Conservation (phyloP, 1,140 invertebrate genomes). For the Drosophila jambulina region DNA sequence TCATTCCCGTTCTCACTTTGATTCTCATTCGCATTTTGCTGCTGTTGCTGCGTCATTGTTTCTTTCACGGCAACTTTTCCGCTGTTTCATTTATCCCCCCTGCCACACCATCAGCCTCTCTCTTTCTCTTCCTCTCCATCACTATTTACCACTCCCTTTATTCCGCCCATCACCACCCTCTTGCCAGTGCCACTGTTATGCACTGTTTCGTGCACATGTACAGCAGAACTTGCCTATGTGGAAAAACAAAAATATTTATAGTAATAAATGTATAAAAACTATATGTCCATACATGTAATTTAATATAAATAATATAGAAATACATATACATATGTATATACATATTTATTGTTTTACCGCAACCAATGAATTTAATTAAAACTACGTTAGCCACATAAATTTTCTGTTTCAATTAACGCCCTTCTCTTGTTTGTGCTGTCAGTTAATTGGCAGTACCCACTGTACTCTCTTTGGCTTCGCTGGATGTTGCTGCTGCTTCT, state of each 20-base stretch:
- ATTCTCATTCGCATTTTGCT: constrained; percentile 34
- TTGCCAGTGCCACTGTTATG: constrained; percentile 53
- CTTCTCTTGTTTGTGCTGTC: too few relatives aligned
- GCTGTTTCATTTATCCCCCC: constrained; percentile 8
- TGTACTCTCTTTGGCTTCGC: constrained; percentile 13
- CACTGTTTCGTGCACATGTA: constrained; percentile 61
- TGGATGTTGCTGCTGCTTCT: constrained; percentile 19
- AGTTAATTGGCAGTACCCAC: not conserved
- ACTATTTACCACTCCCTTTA: constrained; percentile 7
- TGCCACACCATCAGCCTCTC: not conserved
- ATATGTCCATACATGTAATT: too few relatives aligned
- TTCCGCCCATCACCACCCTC: constrained; percentile 12
- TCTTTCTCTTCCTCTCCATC: constrained; percentile 25
- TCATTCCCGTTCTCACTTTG: constrained; percentile 27
- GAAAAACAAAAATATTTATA: not conserved
- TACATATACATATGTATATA: too few relatives aligned
- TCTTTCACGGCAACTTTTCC: constrained; percentile 38
- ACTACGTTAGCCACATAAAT: not conserved
- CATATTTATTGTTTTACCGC: too few relatives aligned
- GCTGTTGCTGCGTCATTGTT: constrained; percentile 46
- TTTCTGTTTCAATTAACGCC: not conserved
- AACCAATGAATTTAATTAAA: not conserved
- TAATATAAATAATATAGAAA: too few relatives aligned
- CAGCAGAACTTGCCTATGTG: constrained; percentile 2
- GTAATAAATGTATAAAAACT: not conserved